Conservation (phyloP, 2,797 vertebrate species). For the Trichosurus vulpecula region DNA sequence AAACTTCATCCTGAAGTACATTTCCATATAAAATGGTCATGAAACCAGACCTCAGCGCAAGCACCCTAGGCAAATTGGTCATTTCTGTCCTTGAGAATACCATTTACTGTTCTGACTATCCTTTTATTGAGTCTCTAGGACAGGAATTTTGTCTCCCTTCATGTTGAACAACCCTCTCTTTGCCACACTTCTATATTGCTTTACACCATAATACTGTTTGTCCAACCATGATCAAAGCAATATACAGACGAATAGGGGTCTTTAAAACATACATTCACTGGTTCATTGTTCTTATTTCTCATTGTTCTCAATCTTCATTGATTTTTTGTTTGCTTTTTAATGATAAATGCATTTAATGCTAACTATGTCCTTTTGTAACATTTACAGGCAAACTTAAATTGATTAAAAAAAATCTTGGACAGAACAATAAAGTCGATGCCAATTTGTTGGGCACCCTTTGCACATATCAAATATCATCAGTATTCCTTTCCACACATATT, state of each 20-base stretch:
- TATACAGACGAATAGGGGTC: background rate
- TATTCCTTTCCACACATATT: background rate
- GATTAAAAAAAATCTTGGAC: background rate
- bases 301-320: background rate
- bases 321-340: background rate
- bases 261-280: background rate
- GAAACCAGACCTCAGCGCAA: background rate
- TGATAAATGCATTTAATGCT: background rate
- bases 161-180: background rate
- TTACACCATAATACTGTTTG: background rate
- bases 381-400: background rate
- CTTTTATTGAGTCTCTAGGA: background rate
- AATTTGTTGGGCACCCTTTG: background rate
- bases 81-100: background rate
- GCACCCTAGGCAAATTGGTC: background rate
- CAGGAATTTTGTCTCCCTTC: constrained; percentile 28
- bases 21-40: background rate
- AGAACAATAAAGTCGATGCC: background rate
- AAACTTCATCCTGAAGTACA: constrained; percentile 18
- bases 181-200: constrained; percentile 20
- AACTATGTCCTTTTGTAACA: background rate
- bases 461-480: background rate
- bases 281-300: background rate
- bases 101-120: background rate
- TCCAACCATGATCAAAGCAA: background rate